Evolutionary conservation across 2,113 vertebrate genomes (phyloP), one percentile per base, ranked within the genome.

Genomic region (Micronisus gabar): DNA sequence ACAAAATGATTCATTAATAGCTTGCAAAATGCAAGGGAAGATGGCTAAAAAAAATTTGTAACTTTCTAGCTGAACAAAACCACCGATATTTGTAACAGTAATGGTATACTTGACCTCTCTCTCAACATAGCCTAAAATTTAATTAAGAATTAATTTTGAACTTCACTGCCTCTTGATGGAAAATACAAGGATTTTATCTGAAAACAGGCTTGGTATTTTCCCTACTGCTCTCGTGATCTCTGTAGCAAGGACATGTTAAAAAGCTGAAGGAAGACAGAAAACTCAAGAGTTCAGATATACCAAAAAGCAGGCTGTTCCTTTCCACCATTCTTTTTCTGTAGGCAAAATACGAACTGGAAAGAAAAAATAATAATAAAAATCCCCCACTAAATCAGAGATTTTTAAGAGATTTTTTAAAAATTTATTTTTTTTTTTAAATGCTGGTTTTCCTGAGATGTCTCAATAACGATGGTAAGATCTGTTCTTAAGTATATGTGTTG

Each of bases 1-100:
- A 81, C 61, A 95, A 91, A 90, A 65, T 67, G 74, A 79, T 95
- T 93, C 76, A 88, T 91, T 93, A 93, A 86, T 83, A 83, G 38
- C 68, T 82, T 79, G 73, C 21, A 68, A 66, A 85, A 89, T 52
- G 25, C 27, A 72, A 48, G 47, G 34, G 23, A 70, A 86, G 63
- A 72, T 83, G 30, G 30, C 73, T 86, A 50, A 43, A 88, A 71
- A 41, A 71, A 41, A 81, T 29, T 50, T 59, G 62, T 66, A 68
- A 14, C 52, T 83, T 87, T 40, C 48, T 65, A 84, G 50, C n/a
- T 67, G 53, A 84, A 90, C 11, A 83, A 86, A 89, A 68, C 1
- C 48, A 56, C 48, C 53, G 26, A 76, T 72, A 67, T 63, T 65
- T 1, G 0, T 81, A 72, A 58, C 21, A 40, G 56, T 83, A 91